These are phyloP conservation scores for Ceratina japonica DNA, from an alignment of 1,140 invertebrate genomes.

Conservation along the genomic window DNA sequence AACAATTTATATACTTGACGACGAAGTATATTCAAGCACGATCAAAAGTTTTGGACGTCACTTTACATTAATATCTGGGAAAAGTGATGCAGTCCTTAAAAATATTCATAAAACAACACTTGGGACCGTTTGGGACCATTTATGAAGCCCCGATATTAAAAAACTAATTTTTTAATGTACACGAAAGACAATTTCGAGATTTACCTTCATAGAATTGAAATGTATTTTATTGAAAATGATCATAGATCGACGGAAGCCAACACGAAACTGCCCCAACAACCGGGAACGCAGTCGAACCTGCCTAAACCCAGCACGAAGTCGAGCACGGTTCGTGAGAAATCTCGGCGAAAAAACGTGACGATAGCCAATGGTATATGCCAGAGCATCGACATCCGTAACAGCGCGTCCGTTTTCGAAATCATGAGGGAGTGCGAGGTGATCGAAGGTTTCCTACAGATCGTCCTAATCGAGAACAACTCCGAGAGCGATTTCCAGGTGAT, in stretches of 20 bases:
- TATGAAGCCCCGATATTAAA: too few relatives aligned
- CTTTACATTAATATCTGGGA: too few relatives aligned
- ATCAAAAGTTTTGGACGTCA: not conserved
- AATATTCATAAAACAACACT: too few relatives aligned
- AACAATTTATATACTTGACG: too few relatives aligned
- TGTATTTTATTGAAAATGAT: not conserved
- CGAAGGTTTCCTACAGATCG: slow-evolving; percentile 85
- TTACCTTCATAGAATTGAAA: not conserved
- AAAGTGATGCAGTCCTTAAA: too few relatives aligned
- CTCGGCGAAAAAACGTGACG: slow-evolving; percentile 56
- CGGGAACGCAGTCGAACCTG: slow-evolving; percentile 47
- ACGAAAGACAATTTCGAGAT: too few relatives aligned
- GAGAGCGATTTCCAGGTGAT: slow-evolving; percentile 78
- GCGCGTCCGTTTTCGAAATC: slow-evolving; percentile 74
- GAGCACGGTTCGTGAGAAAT: too few relatives aligned
- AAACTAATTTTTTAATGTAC: too few relatives aligned
- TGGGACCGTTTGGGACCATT: too few relatives aligned
- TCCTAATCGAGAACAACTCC: slow-evolving; percentile 81
- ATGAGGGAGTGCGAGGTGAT: slow-evolving; percentile 83
- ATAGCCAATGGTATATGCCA: slow-evolving; percentile 75
- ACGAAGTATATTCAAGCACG: too few relatives aligned
- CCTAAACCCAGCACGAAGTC: slow-evolving; percentile 41
- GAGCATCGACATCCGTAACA: slow-evolving; percentile 80
- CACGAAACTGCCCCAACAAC: slow-evolving; percentile 41
- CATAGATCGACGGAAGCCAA: slow-evolving; percentile 45